phyloP scores from a whole-genome alignment of 2,888 invertebrate genomes.

The Orchestes rusci region DNA sequence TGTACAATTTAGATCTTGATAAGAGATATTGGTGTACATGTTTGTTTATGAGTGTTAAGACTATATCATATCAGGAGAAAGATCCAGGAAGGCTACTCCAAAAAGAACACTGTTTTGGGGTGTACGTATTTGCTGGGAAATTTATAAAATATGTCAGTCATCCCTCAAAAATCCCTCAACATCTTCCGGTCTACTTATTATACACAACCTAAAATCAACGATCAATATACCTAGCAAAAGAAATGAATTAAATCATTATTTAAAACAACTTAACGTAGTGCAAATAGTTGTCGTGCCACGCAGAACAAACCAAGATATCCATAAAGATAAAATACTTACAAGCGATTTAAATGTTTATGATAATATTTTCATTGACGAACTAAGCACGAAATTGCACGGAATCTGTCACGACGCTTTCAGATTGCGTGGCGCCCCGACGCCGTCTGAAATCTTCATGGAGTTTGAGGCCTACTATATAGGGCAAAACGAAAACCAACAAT shows the following conservation, averaged over 20 bases:
- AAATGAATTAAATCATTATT: conserved; percentile 3
- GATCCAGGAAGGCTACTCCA: no score
- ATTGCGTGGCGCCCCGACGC: conserved; percentile 17
- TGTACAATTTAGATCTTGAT: no score
- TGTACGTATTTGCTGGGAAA: no score
- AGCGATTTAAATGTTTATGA: conserved; percentile 16
- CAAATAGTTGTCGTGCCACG: conserved; percentile 6
- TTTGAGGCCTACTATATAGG: no score
- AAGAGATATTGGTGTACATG: no score
- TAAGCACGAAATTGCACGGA: conserved; percentile 15
- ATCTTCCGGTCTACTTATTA: background rate
- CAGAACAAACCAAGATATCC: conserved; percentile 2
- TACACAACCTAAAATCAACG: background rate
- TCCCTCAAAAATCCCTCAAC: no score
- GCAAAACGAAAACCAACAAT: no score
- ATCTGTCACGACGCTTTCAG: conserved; percentile 17
- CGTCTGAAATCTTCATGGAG: no score
- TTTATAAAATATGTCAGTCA: no score
- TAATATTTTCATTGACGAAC: conserved; percentile 17
- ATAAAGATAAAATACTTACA: conserved; percentile 20
- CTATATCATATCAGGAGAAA: no score
- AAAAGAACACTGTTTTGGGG: no score
- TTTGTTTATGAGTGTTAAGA: no score
- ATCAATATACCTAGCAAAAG: conserved; percentile 12
- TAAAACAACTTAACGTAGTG: conserved; percentile 1